phyloP scores from a whole-genome alignment of 2,888 invertebrate species.

The Perdita meconis region DNA sequence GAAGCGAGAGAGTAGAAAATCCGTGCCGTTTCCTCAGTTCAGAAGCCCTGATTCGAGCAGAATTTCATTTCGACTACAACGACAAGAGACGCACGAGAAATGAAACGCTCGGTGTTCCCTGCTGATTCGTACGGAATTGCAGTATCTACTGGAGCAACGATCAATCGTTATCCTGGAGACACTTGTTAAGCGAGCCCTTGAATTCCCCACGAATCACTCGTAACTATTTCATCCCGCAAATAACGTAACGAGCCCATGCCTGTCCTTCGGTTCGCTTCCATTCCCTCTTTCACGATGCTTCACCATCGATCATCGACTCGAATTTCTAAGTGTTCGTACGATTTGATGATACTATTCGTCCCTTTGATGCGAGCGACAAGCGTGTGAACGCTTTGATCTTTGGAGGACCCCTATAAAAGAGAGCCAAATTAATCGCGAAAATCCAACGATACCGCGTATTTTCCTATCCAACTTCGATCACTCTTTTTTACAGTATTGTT shows the following conservation, averaged over 20 bases:
- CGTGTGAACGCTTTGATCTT: neutral
- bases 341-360: neutral
- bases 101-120: conserved; percentile 32
- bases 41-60: conserved; percentile 18
- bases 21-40: neutral
- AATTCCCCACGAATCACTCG: conserved; percentile 26
- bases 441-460: neutral
- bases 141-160: conserved; percentile 47
- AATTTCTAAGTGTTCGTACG: neutral
- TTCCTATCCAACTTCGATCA: neutral
- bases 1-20: neutral
- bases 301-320: conserved; percentile 1
- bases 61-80: conserved; percentile 26
- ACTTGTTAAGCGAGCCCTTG: conserved; percentile 46
- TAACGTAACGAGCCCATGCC: conserved; percentile 11
- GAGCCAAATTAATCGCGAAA: neutral
- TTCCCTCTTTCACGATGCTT: neutral
- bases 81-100: conserved; percentile 5
- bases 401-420: neutral
- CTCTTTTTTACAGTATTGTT: neutral
- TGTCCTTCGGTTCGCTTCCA: conserved; percentile 5
- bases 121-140: conserved; percentile 54
- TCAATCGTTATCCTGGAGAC: conserved; percentile 59
- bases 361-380: neutral
- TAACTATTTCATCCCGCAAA: conserved; percentile 18